Evolutionary conservation across 1,140 invertebrate species (phyloP).

Genomic region (Rhopalosiphum padi): DNA sequence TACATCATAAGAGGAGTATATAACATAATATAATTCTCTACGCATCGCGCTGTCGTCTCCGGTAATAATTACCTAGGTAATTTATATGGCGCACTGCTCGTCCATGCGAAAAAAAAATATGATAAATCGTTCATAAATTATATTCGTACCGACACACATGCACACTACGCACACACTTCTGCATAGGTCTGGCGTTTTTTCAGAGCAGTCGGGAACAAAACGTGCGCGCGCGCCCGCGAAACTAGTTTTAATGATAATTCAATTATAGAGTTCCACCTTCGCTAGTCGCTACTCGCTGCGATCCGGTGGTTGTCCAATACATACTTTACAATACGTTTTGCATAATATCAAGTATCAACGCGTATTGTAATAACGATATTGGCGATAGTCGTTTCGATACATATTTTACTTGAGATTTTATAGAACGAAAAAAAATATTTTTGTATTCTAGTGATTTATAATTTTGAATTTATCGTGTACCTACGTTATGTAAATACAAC

Average conservation of each 20-base stretch:
- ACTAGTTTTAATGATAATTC: slow-evolving; percentile 34
- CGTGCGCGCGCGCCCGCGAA: not conserved
- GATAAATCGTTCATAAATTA: slow-evolving; percentile 16
- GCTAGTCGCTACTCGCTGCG: too few relatives aligned
- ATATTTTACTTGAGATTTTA: too few relatives aligned
- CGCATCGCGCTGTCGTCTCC: not conserved
- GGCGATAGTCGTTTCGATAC: too few relatives aligned
- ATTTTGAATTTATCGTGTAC: too few relatives aligned
- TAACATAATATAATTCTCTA: not conserved
- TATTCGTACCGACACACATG: not conserved
- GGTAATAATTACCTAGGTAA: not conserved
- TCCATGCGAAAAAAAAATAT: not conserved
- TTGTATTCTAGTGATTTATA: too few relatives aligned
- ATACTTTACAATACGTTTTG: not conserved
- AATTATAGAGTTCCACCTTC: not conserved
- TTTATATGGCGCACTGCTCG: not conserved
- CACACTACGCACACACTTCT: not conserved
- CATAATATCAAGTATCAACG: too few relatives aligned
- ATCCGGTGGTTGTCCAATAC: not conserved
- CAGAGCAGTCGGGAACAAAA: not conserved
- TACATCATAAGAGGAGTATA: not conserved
- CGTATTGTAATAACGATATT: too few relatives aligned
- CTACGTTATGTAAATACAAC: too few relatives aligned
- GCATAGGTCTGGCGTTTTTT: not conserved
- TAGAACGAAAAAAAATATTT: too few relatives aligned